Evolutionary conservation across 2,113 vertebrate genomes (phyloP).

Genomic region (Noturus placidus): DNA sequence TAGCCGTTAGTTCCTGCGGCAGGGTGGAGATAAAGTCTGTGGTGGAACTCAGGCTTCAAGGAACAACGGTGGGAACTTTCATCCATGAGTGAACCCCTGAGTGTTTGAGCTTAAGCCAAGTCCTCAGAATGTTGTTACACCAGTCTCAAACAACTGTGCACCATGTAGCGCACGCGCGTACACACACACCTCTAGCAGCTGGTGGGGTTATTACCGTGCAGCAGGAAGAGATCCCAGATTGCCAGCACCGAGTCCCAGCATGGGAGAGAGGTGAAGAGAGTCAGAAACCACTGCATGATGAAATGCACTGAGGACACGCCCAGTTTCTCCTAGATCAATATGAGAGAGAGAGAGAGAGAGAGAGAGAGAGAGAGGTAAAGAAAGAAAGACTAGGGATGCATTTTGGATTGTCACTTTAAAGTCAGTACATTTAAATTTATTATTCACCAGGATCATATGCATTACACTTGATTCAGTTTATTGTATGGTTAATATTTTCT

Average conservation of each 20-base stretch:
- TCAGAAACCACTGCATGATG: constrained; percentile 74
- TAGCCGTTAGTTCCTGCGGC: background rate
- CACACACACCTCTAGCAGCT: background rate
- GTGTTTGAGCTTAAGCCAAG: background rate
- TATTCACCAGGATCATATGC: background rate
- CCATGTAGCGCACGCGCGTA: background rate
- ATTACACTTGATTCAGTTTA: background rate
- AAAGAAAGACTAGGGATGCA: background rate
- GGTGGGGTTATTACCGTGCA: constrained; percentile 62
- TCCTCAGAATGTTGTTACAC: background rate
- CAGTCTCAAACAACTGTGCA: background rate
- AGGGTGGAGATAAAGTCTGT: background rate
- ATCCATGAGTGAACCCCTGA: background rate
- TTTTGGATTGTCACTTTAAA: background rate
- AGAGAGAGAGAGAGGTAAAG: background rate
- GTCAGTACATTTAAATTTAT: background rate
- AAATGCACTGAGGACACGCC: constrained; percentile 68
- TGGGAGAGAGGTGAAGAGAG: constrained; percentile 74
- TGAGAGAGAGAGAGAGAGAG: background rate
- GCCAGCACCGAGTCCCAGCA: constrained; percentile 76
- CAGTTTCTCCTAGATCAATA: constrained; percentile 64
- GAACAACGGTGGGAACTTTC: background rate
- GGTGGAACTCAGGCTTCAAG: background rate
- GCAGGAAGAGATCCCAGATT: constrained; percentile 73
- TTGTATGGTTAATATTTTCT: background rate